Conservation (phyloP, 2,797 vertebrate genomes). For the Gymnoscopelus braueri region DNA sequence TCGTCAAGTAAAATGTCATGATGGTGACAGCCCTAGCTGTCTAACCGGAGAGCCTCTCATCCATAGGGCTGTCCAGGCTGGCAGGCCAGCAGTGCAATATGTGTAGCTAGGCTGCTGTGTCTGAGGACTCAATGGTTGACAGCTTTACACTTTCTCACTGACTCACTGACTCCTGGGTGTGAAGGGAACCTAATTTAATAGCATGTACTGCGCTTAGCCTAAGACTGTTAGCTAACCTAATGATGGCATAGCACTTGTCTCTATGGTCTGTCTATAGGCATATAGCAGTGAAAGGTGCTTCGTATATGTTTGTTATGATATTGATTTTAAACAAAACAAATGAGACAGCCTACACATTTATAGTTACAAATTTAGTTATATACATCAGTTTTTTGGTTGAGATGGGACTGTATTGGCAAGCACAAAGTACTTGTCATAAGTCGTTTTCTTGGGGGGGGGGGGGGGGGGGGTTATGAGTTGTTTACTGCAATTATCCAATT, state of each 20-base stretch:
- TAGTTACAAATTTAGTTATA: no score
- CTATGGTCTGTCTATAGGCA: background rate
- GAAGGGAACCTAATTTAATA: background rate
- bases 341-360: background rate
- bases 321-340: background rate
- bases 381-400: background rate
- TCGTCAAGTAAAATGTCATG: no score
- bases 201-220: background rate
- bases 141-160: background rate
- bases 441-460: no score
- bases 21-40: no score
- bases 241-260: background rate
- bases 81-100: no score
- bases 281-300: background rate
- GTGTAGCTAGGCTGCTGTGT: background rate
- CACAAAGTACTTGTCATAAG: no score
- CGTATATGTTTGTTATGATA: background rate
- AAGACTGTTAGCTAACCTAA: background rate
- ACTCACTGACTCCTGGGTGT: background rate
- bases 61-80: no score
- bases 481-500: no score
- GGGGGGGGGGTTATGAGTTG: no score
- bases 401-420: background rate
- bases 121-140: background rate
- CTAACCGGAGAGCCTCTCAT: no score